Conservation (phyloP, 2,888 invertebrate species). For the Biston stratarius region DNA sequence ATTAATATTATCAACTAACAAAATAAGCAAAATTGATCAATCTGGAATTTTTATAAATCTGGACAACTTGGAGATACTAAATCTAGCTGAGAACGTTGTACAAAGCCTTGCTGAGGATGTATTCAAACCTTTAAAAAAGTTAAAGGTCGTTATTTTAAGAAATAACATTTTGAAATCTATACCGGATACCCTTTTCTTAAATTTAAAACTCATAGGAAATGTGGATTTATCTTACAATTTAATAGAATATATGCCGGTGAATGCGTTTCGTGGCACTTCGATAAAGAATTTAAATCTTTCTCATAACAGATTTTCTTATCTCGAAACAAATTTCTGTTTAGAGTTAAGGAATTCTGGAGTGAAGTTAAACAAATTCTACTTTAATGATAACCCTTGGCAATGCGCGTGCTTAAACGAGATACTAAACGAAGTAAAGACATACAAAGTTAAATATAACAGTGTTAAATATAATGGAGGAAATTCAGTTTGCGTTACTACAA, state of each 20-base stretch:
- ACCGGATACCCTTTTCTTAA: conserved; percentile 63
- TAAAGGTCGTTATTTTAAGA: conserved; percentile 63
- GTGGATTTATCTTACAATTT: conserved; percentile 69
- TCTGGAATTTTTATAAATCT: conserved; percentile 55
- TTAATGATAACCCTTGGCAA: conserved; percentile 80
- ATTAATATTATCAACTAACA: conserved; percentile 64
- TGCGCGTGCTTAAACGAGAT: conserved; percentile 71
- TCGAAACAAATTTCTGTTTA: conserved; percentile 70
- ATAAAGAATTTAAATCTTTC: conserved; percentile 70
- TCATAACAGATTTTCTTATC: conserved; percentile 68
- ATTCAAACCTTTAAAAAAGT: conserved; percentile 63
- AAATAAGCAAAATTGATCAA: conserved; percentile 54
- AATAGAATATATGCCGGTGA: conserved; percentile 63
- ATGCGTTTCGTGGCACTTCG: conserved; percentile 64
- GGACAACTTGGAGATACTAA: conserved; percentile 63
- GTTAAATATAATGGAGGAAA: conserved; percentile 62
- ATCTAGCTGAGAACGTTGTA: conserved; percentile 66
- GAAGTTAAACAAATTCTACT: conserved; percentile 64
- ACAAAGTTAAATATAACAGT: conserved; percentile 63
- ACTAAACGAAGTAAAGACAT: conserved; percentile 66
- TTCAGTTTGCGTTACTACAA: conserved; percentile 66
- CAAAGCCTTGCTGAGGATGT: conserved; percentile 57
- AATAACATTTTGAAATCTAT: conserved; percentile 63
- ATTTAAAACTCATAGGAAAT: conserved; percentile 58
- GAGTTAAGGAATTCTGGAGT: conserved; percentile 69